These are phyloP conservation scores for Stichodactyla mertensii DNA, from an alignment of 64 coral and sea anemone species.

Conservation along the genomic window DNA sequence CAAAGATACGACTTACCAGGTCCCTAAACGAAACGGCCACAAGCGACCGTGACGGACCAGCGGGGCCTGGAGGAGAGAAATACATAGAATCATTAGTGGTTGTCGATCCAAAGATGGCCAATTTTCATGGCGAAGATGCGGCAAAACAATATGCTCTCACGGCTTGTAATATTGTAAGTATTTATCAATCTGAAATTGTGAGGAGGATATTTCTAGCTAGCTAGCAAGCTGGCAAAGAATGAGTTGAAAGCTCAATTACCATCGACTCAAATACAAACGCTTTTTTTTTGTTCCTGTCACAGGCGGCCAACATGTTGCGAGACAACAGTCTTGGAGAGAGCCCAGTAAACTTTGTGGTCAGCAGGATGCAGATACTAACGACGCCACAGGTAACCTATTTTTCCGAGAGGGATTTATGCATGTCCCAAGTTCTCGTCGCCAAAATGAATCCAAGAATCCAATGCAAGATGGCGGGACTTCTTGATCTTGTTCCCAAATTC, in stretches of 20 bases:
- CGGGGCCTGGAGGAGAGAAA: conserved; percentile 67
- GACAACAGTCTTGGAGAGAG: conserved; percentile 82
- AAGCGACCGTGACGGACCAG: conserved; percentile 51
- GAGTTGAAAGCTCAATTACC: too few relatives aligned
- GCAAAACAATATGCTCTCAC: conserved; percentile 91
- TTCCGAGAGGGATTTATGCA: not conserved
- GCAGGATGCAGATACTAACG: conserved; percentile 92
- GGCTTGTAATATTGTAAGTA: conserved; percentile 95
- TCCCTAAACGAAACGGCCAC: conserved; percentile 53
- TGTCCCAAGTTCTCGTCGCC: too few relatives aligned
- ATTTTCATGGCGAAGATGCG: conserved; percentile 94
- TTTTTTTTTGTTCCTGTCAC: not conserved
- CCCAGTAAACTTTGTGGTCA: conserved; percentile 90
- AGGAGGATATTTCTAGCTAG: too few relatives aligned
- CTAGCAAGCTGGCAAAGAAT: too few relatives aligned
- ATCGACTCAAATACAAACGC: not conserved
- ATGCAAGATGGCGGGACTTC: too few relatives aligned
- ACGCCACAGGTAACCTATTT: conserved; percentile 69
- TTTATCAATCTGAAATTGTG: not conserved
- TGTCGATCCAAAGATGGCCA: conserved; percentile 96
- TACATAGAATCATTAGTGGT: conserved; percentile 92
- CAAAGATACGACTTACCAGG: conserved; percentile 59
- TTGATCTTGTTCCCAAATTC: too few relatives aligned
- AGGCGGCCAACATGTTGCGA: conserved; percentile 81
- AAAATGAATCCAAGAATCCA: too few relatives aligned